These are phyloP conservation scores for Micrasema longulum DNA, from an alignment of 1,140 invertebrate species.

Conservation along the genomic window DNA sequence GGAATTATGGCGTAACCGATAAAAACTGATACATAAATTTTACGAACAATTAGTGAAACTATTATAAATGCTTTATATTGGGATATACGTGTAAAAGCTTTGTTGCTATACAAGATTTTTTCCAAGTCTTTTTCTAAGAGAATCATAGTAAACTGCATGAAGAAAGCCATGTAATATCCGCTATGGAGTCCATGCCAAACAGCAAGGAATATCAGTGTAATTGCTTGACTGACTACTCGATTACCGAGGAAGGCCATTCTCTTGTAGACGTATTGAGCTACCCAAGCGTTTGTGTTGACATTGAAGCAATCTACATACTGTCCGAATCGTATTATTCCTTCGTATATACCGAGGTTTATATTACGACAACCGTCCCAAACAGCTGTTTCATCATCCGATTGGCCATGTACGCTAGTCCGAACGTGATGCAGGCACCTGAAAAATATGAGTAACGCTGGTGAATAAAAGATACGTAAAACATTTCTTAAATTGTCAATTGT, in stretches of 20 bases:
- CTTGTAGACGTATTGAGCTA: slow-evolving; percentile 92
- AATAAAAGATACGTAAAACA: too few species aligned
- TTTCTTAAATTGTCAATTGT: too few species aligned
- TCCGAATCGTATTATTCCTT: slow-evolving; percentile 83
- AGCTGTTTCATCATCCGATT: slow-evolving; percentile 66
- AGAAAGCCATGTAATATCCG: slow-evolving; percentile 93
- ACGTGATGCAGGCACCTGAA: slow-evolving; percentile 70
- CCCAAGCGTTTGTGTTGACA: slow-evolving; percentile 94
- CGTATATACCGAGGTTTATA: slow-evolving; percentile 81
- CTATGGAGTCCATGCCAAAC: slow-evolving; percentile 93
- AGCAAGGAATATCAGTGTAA: slow-evolving; percentile 87
- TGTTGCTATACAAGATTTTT: slow-evolving; percentile 67
- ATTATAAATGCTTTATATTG: slow-evolving; percentile 58
- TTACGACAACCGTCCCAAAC: slow-evolving; percentile 91
- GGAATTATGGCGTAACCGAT: slow-evolving; percentile 88
- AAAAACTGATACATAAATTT: slow-evolving; percentile 82
- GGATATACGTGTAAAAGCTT: slow-evolving; percentile 65
- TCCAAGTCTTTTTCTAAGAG: slow-evolving; percentile 84
- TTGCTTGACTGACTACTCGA: slow-evolving; percentile 82
- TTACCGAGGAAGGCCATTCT: slow-evolving; percentile 90
- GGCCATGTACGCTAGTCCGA: slow-evolving; percentile 86
- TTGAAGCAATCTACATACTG: slow-evolving; percentile 92
- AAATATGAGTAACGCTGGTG: slow-evolving; percentile 50
- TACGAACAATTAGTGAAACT: slow-evolving; percentile 72
- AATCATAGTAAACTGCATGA: slow-evolving; percentile 91